Evolutionary conservation across 2,113 vertebrate genomes (phyloP).

Genomic region (Mirza zaza): DNA sequence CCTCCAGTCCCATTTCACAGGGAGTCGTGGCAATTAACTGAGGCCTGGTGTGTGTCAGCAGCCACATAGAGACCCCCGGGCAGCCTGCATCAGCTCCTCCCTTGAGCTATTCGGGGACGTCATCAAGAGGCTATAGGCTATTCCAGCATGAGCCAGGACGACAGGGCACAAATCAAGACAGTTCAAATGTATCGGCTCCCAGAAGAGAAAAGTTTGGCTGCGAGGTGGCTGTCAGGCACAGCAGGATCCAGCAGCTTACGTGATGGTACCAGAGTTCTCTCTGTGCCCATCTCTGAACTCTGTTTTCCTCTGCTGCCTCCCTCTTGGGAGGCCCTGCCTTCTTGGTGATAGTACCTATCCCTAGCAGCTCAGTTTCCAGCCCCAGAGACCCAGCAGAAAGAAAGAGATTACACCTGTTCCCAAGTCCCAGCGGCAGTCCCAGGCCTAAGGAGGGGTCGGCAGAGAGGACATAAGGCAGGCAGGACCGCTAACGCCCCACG

Average conservation of each 20-base stretch:
- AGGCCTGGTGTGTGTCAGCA: not conserved
- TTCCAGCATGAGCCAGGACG: not conserved
- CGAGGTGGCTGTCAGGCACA: not conserved
- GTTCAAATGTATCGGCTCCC: not conserved
- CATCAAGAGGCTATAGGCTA: not conserved
- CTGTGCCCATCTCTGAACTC: not conserved
- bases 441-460: not conserved
- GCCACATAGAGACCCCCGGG: too few species aligned
- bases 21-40: not conserved
- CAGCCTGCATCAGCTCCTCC: not conserved
- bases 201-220: not conserved
- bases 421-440: not conserved
- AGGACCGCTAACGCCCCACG: rapidly evolving
- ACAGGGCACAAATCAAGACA: not conserved
- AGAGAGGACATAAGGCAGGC: not conserved
- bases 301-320: not conserved
- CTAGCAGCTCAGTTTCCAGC: not conserved
- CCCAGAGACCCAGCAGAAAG: not conserved
- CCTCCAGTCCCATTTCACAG: not conserved
- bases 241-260: not conserved
- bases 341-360: not conserved
- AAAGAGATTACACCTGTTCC: not conserved
- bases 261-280: not conserved
- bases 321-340: not conserved
- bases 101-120: not conserved